Evolutionary conservation across 2,888 invertebrate genomes (phyloP).

Genomic region (Antheraea assamensis): DNA sequence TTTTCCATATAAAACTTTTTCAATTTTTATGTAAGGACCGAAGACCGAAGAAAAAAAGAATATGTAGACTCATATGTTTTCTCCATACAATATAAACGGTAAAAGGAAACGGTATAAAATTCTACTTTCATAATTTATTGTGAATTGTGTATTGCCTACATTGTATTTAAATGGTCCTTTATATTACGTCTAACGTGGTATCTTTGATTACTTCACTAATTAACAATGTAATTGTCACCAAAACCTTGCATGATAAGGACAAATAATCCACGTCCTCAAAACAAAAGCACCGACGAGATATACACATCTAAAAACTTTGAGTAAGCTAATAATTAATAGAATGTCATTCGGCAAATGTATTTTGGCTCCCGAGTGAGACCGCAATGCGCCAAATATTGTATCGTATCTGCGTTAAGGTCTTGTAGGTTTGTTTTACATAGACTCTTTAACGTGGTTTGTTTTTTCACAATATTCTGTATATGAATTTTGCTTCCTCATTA

Average conservation of each 20-base stretch:
- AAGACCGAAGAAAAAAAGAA: too few species aligned
- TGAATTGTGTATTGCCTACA: too few species aligned
- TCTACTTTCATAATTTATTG: too few species aligned
- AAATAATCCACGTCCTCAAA: background rate
- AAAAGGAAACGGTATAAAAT: too few species aligned
- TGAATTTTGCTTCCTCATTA: background rate
- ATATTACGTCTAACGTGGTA: too few species aligned
- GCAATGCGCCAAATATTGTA: conserved; percentile 5
- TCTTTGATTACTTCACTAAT: too few species aligned
- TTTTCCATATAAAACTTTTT: too few species aligned
- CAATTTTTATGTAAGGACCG: too few species aligned
- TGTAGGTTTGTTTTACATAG: background rate
- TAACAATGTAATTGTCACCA: background rate
- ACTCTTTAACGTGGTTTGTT: background rate
- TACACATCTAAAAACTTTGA: background rate
- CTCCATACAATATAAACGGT: too few species aligned
- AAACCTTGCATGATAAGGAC: background rate
- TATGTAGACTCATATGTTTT: too few species aligned
- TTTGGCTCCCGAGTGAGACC: background rate
- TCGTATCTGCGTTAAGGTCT: background rate
- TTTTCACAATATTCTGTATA: background rate
- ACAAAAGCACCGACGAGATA: background rate
- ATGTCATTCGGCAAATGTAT: background rate
- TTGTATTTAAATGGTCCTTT: too few species aligned
- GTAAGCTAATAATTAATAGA: conserved; percentile 3